Conservation (phyloP, 2,888 invertebrate genomes). For the Standfussiana lucernea region DNA sequence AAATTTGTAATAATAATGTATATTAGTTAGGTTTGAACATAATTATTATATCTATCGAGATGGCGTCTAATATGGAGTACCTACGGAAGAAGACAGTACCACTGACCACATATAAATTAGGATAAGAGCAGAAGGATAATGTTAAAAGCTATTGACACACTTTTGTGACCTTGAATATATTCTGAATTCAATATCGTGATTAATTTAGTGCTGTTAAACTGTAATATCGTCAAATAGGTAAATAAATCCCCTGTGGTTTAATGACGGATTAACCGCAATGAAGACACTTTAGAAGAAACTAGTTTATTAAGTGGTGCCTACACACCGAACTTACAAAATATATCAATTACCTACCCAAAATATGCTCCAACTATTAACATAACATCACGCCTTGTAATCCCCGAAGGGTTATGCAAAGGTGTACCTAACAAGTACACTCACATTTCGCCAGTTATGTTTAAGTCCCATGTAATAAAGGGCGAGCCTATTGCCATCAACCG, state of each 20-base stretch:
- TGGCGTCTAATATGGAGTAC: background rate
- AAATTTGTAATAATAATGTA: too few relatives aligned
- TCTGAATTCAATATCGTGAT: background rate
- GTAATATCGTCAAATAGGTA: background rate
- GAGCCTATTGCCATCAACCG: too few relatives aligned
- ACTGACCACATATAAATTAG: background rate
- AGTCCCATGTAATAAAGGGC: too few relatives aligned
- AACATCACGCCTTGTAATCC: too few relatives aligned
- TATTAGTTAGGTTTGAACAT: too few relatives aligned
- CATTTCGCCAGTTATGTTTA: too few relatives aligned
- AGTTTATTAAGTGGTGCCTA: background rate
- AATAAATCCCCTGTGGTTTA: constrained; percentile 8
- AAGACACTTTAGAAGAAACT: constrained; percentile 11
- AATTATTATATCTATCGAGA: background rate
- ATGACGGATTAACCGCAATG: background rate
- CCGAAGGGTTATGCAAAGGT: too few relatives aligned
- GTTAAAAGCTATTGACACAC: background rate
- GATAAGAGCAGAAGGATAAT: background rate
- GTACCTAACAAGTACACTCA: too few relatives aligned
- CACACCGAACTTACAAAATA: background rate
- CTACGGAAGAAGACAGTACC: too few relatives aligned
- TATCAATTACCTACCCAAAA: background rate
- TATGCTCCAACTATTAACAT: constrained; percentile 18
- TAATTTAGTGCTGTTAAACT: background rate
- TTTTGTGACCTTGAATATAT: background rate